Base-by-base conservation (phyloP, 2,888 invertebrate genomes). In the Scaptomyza reducta region DNA sequence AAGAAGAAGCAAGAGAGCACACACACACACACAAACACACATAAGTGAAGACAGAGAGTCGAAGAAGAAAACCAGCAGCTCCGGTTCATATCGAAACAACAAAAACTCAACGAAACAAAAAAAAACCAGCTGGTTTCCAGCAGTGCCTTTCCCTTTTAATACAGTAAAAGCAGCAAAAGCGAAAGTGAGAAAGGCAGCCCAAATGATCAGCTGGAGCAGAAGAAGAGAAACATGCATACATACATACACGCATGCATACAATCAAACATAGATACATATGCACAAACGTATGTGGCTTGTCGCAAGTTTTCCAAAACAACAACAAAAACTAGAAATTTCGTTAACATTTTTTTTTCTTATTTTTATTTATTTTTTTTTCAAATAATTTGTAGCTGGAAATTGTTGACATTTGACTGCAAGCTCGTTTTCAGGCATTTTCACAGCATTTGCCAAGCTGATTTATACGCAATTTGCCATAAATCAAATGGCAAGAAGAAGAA, bases 121-220 rank as follows among this genome's bases (percentile, higher is more conserved):
- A 31, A 25, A 22, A 35, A 44, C 13, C 47, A 53, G 60, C 56
- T 58, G 47, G 45, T 70, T 57, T 47, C 14, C 49, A 49, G n/a
- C 10, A 10, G 7, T 53, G 74, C 77, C 77, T 74, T 74, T 77
- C 77, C 74, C 77, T 74, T 74, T 74, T 63, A 44, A 22, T 33
- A 18, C 13, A 16, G 44, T 58, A 70, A 70, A 56, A 71, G 63
- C 47, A 44, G 16, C 56, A 58, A 58, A 63, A 64, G 74, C 74
- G 74, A 74, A 74, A 74, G 74, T 74, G 54, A 69, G 63, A 63
- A 47, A 77, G 51, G 31, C 60, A 41, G 41, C 51, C 68, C 46
- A 58, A 58, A 49, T 33, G 31, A 16, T 56, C 41, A 54, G 60
- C 53, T 66, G 61, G 45, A 41, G 40, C 69, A 59, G 16, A 22